These are phyloP conservation scores for Rhombomys opimus DNA, from an alignment of 2,113 vertebrate genomes.

Conservation along the genomic window DNA sequence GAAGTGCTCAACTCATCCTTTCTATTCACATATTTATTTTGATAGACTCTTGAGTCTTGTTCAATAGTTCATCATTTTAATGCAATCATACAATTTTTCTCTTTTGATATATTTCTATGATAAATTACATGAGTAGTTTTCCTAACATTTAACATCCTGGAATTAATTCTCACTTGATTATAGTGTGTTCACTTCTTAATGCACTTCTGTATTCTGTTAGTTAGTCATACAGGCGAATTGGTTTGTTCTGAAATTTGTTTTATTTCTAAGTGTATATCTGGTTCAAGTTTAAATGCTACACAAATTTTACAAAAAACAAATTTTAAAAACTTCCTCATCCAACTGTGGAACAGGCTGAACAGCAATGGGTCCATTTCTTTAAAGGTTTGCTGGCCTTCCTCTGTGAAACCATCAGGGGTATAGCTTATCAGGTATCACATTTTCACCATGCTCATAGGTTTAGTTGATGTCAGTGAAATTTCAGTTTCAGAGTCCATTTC, in stretches of 20 bases:
- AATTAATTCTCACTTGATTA: neutral
- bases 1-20: neutral
- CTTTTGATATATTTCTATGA: slow-evolving; percentile 12
- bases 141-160: neutral
- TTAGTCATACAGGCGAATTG: neutral
- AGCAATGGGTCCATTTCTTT: neutral
- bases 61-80: neutral
- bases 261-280: neutral
- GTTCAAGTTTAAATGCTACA: slow-evolving; percentile 42
- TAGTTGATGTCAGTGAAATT: neutral
- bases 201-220: neutral
- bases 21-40: slow-evolving; percentile 1
- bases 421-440: neutral
- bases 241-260: neutral
- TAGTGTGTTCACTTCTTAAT: neutral
- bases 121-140: neutral
- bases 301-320: neutral
- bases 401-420: neutral
- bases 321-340: neutral
- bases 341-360: neutral
- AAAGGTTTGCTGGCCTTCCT: neutral
- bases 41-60: slow-evolving; percentile 24
- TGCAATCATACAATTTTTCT: neutral
- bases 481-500: neutral
- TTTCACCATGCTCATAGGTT: neutral